Evolutionary conservation across 2,113 vertebrate species (phyloP).

Genomic region (Actinemys pallida): DNA sequence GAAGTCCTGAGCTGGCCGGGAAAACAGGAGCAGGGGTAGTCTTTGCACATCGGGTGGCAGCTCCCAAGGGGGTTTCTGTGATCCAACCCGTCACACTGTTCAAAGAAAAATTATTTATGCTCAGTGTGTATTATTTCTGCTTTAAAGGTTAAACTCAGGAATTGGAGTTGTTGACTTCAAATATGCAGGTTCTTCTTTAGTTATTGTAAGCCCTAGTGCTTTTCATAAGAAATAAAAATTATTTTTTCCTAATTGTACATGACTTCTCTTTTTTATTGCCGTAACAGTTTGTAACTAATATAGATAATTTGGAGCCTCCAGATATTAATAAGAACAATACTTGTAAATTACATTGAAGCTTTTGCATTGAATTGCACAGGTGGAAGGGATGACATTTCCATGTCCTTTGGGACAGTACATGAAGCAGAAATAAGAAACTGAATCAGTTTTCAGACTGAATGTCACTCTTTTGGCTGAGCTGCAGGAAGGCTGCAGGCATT

Average conservation of each 20-base stretch:
- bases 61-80: too few relatives aligned
- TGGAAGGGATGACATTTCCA: background rate
- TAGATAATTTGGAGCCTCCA: background rate
- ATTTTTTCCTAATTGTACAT: background rate
- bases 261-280: constrained; percentile 21
- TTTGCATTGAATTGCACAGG: background rate
- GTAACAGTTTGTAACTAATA: background rate
- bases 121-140: background rate
- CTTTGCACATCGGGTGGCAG: too few relatives aligned
- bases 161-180: background rate
- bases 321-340: background rate
- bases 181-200: background rate
- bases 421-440: background rate
- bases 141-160: background rate
- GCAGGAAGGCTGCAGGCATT: background rate
- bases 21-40: too few relatives aligned
- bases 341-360: background rate
- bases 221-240: background rate
- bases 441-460: background rate
- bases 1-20: too few relatives aligned
- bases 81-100: background rate
- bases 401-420: background rate
- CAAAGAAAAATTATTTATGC: background rate
- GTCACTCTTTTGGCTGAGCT: background rate
- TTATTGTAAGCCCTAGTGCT: background rate